Base-by-base conservation (phyloP, 2,888 invertebrate species). In the Neuroscelio doddi region DNA sequence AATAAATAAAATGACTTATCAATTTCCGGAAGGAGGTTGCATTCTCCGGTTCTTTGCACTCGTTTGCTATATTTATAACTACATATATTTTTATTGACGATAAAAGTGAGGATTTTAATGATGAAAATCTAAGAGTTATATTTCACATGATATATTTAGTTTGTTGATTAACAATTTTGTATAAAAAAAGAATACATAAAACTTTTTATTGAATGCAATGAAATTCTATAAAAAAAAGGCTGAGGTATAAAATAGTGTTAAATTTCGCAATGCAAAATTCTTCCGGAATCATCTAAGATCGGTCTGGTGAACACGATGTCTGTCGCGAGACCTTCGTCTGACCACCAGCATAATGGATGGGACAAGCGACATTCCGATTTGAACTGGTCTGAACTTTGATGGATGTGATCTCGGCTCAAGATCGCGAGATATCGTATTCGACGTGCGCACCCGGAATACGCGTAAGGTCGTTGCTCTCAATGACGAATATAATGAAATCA, bases 381-480 rank as follows among this genome's bases (percentile, higher is more conserved):
- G 15, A 47, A 47, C 52, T 52, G 62, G 55, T 61, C 49, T 45
- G 55, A 55, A 50, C 55, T 55, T 55, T 62, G 62, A 55, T 50
- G 62, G 56, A 62, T 62, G 62, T 55, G 62, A 56, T 62, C 62
- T 50, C 16, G 46, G 29, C 27, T 45, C 42, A 49, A 62, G 55
- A 62, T 55, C 55, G 41, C 56, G 44, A 45, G 41, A 53, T 52
- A 36, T 61, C 53, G 50, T 24, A 39, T 10, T 29, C 26, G 29
- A 47, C n/a, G 9, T 24, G 55, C 45, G 62, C 62, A 62, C 56
- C 62, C 56, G 56, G 62, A 56, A 51, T 55, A 56, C 62, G 62
- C 55, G 30, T n/a, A 42, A 32, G 62, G 62, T 55, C 41, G 55
- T 46, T 45, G 56, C 45, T 41, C 50, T 27, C 50, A 17, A 17